Conservation (phyloP, 2,797 vertebrate genomes). For the Paratrypauchen microcephalus region DNA sequence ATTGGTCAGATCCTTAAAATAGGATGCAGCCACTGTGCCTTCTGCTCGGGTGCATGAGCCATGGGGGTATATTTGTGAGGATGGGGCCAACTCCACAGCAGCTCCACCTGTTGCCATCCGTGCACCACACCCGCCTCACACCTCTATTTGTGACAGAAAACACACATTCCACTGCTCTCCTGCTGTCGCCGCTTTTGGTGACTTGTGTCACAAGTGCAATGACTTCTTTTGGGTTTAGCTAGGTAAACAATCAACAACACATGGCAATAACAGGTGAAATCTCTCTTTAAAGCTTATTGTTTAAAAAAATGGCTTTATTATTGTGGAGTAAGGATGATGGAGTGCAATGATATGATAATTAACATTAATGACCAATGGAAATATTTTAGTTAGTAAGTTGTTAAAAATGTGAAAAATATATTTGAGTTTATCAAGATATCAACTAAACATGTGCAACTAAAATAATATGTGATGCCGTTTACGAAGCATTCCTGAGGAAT, state of each 20-base stretch:
- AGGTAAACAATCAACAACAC: background rate
- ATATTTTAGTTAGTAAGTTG: background rate
- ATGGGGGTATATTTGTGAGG: conserved; percentile 78
- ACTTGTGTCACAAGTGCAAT: background rate
- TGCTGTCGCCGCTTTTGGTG: conserved; percentile 1
- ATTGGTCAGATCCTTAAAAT: conserved; percentile 65
- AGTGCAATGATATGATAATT: background rate
- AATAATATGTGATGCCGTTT: background rate
- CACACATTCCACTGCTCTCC: background rate
- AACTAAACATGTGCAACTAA: background rate
- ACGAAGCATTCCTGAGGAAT: conserved; percentile 28
- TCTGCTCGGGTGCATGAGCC: conserved; percentile 66
- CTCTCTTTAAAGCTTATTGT: no score
- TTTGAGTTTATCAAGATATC: background rate
- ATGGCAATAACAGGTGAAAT: background rate
- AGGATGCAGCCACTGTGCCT: conserved; percentile 56
- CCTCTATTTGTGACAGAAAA: conserved; percentile 8
- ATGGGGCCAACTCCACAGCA: conserved; percentile 54
- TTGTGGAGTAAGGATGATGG: background rate
- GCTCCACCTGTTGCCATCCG: conserved; percentile 72
- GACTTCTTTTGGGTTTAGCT: background rate
- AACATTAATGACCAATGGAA: background rate
- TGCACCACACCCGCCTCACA: conserved; percentile 42
- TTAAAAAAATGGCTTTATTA: background rate
- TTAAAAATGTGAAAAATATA: background rate